Conservation (phyloP, 2,797 vertebrate genomes). For the Calcarius lapponicus region DNA sequence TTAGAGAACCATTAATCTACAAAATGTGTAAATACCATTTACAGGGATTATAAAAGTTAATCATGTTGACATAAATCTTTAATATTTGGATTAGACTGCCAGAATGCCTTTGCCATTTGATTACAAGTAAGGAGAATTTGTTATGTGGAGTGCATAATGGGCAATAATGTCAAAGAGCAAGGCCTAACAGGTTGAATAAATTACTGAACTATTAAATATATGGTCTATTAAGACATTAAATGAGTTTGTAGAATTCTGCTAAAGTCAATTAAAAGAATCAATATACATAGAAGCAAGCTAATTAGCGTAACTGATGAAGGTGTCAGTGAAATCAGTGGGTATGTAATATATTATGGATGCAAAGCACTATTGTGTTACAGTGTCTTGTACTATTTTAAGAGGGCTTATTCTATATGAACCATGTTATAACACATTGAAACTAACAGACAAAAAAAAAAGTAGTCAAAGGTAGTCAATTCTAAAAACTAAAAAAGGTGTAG, state of each 20-base stretch:
- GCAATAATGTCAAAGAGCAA: constrained; percentile 16
- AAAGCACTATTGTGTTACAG: neutral
- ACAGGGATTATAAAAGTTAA: constrained; percentile 34
- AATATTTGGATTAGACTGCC: constrained; percentile 4
- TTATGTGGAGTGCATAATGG: neutral
- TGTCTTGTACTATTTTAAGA: neutral
- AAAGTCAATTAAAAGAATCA: constrained; percentile 12
- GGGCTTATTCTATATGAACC: neutral
- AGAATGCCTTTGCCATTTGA: constrained; percentile 9
- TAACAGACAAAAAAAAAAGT: neutral
- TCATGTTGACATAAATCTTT: constrained; percentile 47
- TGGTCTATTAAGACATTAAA: constrained; percentile 16
- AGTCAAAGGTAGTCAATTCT: neutral
- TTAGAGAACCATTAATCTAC: constrained; percentile 25
- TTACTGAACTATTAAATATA: constrained; percentile 28
- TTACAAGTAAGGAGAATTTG: neutral
- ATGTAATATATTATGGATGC: neutral
- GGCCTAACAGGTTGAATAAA: constrained; percentile 34
- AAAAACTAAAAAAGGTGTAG: neutral
- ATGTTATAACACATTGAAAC: neutral
- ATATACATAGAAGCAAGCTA: neutral
- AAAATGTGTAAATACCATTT: neutral
- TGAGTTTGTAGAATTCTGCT: constrained; percentile 5
- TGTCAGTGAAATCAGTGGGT: neutral
- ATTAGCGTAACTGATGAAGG: neutral